Evolutionary conservation across 2,113 vertebrate species (phyloP).

Genomic region (Dissostichus mawsoni): DNA sequence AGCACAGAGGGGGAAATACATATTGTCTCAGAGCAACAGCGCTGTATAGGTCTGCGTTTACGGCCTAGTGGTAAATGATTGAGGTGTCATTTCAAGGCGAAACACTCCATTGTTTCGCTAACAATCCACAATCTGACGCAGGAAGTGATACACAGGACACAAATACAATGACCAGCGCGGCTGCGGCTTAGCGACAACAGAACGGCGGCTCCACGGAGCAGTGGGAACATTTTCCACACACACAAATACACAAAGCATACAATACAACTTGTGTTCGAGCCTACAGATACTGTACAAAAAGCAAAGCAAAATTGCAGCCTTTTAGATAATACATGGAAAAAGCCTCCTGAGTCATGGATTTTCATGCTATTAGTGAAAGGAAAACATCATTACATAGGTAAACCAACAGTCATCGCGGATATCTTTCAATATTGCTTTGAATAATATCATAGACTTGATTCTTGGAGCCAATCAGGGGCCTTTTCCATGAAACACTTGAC

Average conservation of each 20-base stretch:
- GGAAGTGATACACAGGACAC: conserved; percentile 80
- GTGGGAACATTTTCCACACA: conserved; percentile 67
- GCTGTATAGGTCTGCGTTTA: conserved; percentile 46
- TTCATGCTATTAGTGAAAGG: too few relatives aligned
- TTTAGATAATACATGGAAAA: too few relatives aligned
- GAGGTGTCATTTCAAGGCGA: conserved; percentile 74
- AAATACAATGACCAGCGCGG: conserved; percentile 73
- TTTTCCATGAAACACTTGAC: conserved; percentile 2
- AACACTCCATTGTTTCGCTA: conserved; percentile 74
- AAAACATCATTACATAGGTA: too few relatives aligned
- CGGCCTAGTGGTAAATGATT: conserved; percentile 64
- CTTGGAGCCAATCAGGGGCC: too few relatives aligned
- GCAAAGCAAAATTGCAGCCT: background rate
- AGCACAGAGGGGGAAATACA: conserved; percentile 24
- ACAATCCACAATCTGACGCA: conserved; percentile 78
- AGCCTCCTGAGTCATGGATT: background rate
- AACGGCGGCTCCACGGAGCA: conserved; percentile 56
- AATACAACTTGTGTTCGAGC: conserved; percentile 5
- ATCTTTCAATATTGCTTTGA: too few relatives aligned
- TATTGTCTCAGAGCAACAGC: conserved; percentile 51
- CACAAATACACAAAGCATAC: conserved; percentile 9
- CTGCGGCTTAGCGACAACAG: conserved; percentile 64
- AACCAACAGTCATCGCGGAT: too few relatives aligned
- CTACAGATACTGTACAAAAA: background rate
- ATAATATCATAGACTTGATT: too few relatives aligned